phyloP scores from a whole-genome alignment of 2,888 invertebrate species.

The Pyrocoelia pectoralis region DNA sequence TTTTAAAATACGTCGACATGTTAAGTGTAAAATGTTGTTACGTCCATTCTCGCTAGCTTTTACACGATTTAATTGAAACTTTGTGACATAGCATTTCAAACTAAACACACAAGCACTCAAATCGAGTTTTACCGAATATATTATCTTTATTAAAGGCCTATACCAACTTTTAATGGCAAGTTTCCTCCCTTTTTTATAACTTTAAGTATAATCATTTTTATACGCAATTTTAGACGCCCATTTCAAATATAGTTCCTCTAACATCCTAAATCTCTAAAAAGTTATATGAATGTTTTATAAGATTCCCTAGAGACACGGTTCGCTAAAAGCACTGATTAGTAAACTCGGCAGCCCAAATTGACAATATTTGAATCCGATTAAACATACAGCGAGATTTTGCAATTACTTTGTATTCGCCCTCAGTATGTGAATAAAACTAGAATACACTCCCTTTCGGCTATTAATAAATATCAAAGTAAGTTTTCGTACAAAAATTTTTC shows the following conservation, averaged over 20 bases:
- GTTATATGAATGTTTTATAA: conserved; percentile 35
- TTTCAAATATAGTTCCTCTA: conserved; percentile 17
- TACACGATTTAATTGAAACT: conserved; percentile 54
- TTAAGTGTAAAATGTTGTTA: conserved; percentile 57
- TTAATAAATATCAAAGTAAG: conserved; percentile 3
- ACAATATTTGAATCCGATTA: conserved; percentile 37
- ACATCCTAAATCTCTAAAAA: conserved; percentile 26
- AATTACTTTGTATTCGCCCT: conserved; percentile 15
- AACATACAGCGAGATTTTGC: conserved; percentile 25
- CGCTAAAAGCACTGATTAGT: conserved; percentile 41
- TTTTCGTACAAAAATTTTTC: background rate
- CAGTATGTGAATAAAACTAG: conserved; percentile 3
- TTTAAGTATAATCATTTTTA: background rate
- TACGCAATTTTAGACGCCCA: background rate
- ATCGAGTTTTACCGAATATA: conserved; percentile 40
- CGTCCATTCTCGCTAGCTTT: conserved; percentile 50
- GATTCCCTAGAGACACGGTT: conserved; percentile 28
- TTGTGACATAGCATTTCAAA: conserved; percentile 53
- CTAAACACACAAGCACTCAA: conserved; percentile 46
- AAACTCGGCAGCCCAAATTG: conserved; percentile 36
- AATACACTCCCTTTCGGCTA: background rate
- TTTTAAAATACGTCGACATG: conserved; percentile 53
- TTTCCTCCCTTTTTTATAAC: background rate
- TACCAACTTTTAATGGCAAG: background rate
- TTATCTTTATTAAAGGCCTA: conserved; percentile 17